phyloP scores from a whole-genome alignment of 1,140 invertebrate genomes.

The Phthorimaea operculella region DNA sequence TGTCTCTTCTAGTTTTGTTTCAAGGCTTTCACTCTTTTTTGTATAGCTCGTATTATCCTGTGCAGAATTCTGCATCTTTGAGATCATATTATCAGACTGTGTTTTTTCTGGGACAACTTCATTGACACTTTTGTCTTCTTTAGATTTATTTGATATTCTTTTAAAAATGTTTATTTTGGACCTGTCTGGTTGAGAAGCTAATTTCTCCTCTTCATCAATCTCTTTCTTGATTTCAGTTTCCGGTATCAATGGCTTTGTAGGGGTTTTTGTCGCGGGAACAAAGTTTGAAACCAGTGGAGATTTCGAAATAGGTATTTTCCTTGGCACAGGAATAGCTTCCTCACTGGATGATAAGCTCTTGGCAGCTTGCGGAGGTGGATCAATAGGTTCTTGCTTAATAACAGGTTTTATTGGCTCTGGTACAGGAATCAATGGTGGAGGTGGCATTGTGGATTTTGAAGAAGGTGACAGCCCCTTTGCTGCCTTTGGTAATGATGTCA shows the following conservation, averaged over 20 bases:
- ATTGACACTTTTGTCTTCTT: conserved; percentile 70
- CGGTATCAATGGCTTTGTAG: conserved; percentile 54
- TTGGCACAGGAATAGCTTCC: conserved; percentile 57
- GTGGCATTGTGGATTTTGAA: conserved; percentile 24
- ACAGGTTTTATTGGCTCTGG: conserved; percentile 14
- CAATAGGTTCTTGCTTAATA: conserved; percentile 56
- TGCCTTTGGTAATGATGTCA: conserved; percentile 45
- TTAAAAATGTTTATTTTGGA: conserved; percentile 88
- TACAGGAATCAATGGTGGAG: conserved; percentile 13
- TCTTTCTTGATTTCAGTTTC: conserved; percentile 62
- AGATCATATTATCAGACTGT: conserved; percentile 63
- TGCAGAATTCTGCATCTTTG: conserved; percentile 53
- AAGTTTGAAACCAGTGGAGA: conserved; percentile 53
- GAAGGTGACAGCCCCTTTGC: conserved; percentile 15
- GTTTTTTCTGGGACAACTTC: conserved; percentile 64
- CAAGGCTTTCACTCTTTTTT: conserved; percentile 31
- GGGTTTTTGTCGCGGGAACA: conserved; percentile 52
- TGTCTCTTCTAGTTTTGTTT: conserved; percentile 42
- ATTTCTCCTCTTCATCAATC: conserved; percentile 74
- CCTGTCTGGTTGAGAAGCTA: conserved; percentile 81
- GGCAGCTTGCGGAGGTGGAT: conserved; percentile 26
- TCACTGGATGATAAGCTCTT: conserved; percentile 29
- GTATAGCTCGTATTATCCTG: conserved; percentile 37
- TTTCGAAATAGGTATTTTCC: conserved; percentile 59
- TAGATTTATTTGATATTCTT: conserved; percentile 81